A percentile compares a stretch with the other conserved stretches of the same genome.
These are phyloP conservation scores for Hypothenemus hampei DNA, from an alignment of 1,140 invertebrate species.

Conservation along the genomic window DNA sequence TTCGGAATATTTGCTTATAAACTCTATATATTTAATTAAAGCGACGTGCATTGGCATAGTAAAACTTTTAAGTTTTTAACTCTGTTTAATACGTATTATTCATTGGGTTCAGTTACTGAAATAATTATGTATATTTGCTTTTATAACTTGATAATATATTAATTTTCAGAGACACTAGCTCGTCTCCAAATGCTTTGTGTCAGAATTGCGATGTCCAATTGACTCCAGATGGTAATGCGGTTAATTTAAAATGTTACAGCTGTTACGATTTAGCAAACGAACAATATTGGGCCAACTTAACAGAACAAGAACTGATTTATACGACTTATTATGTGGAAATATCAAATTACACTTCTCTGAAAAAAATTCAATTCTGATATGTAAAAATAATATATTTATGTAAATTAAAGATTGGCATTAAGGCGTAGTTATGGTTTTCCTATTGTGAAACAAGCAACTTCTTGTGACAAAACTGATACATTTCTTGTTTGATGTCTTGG, in stretches of 20 bases:
- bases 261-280: conserved; percentile 4
- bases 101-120: too few relatives aligned
- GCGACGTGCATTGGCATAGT: too few relatives aligned
- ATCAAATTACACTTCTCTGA: conserved; percentile 13
- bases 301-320: conserved; percentile 1
- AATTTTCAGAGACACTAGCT: neutral
- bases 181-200: neutral
- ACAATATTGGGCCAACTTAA: neutral
- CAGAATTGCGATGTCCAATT: conserved; percentile 7
- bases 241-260: conserved; percentile 6
- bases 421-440: neutral
- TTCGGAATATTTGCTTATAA: too few relatives aligned
- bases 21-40: too few relatives aligned
- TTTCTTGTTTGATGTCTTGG: too few relatives aligned
- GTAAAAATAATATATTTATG: neutral
- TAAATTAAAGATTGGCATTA: neutral
- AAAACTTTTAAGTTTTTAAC: too few relatives aligned
- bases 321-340: conserved; percentile 11
- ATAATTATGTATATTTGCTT: too few relatives aligned
- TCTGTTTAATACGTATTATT: too few relatives aligned
- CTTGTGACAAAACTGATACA: too few relatives aligned
- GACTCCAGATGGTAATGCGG: conserved; percentile 6
- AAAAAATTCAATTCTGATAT: neutral
- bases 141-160: too few relatives aligned
- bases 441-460: too few relatives aligned